phyloP scores from a whole-genome alignment of 2,888 invertebrate species.

The Cenopis cana region DNA sequence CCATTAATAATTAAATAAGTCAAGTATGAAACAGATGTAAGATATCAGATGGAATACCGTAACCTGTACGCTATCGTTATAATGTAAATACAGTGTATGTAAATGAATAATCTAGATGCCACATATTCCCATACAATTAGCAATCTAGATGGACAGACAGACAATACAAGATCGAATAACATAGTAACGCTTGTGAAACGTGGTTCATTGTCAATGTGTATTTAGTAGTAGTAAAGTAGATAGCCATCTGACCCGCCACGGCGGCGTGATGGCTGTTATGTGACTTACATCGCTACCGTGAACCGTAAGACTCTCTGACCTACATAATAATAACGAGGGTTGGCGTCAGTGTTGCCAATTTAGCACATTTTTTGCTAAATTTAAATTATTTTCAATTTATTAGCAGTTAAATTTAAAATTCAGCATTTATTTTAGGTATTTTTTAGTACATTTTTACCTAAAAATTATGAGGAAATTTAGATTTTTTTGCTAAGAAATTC shows the following conservation, averaged over 20 bases:
- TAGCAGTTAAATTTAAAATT: too few species aligned
- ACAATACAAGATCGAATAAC: conserved; percentile 31
- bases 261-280: conserved; percentile 24
- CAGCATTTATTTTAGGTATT: too few species aligned
- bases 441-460: too few species aligned
- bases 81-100: conserved; percentile 23
- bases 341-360: too few species aligned
- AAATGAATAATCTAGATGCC: conserved; percentile 39
- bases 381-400: too few species aligned
- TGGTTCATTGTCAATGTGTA: conserved; percentile 31
- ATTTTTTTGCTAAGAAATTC: too few species aligned
- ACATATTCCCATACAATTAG: conserved; percentile 33
- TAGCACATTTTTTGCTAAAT: too few species aligned
- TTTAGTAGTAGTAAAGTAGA: conserved; percentile 30
- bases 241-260: conserved; percentile 36
- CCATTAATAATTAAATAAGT: neutral
- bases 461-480: too few species aligned
- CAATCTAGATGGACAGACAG: conserved; percentile 34
- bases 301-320: conserved; percentile 26
- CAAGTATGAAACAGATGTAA: conserved; percentile 1
- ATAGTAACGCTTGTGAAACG: conserved; percentile 33
- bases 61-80: conserved; percentile 13
- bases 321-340: conserved; percentile 16
- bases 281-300: conserved; percentile 33
- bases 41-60: conserved; percentile 16